phyloP scores from a whole-genome alignment of 2,797 vertebrate species.

The Cuniculus paca region DNA sequence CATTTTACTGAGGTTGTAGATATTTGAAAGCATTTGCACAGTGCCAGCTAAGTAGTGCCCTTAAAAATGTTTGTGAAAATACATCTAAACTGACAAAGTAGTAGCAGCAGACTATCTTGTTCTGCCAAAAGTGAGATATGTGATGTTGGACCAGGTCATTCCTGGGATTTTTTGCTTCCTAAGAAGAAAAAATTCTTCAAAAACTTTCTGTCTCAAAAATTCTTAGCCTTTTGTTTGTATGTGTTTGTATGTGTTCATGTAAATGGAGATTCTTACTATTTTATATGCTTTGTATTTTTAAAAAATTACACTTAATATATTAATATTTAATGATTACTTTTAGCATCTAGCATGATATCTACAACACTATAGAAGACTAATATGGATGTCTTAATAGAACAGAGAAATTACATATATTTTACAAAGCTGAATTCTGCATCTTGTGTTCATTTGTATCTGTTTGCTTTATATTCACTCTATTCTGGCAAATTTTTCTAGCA shows the following conservation, averaged over 20 bases:
- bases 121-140: background rate
- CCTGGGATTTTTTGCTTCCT: background rate
- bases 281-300: background rate
- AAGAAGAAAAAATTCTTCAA: background rate
- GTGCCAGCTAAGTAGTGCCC: background rate
- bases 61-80: background rate
- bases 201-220: background rate
- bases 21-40: background rate
- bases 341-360: background rate
- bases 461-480: conserved; percentile 54
- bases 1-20: background rate
- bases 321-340: background rate
- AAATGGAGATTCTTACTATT: background rate
- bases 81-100: background rate
- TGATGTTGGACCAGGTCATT: background rate
- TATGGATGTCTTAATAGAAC: background rate
- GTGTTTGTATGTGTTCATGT: background rate
- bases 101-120: background rate
- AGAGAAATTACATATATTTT: background rate
- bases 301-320: background rate
- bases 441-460: background rate
- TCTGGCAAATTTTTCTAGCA: conserved; percentile 39
- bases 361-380: background rate
- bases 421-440: background rate
- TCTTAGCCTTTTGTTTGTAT: background rate